A percentile compares a stretch with the other conserved stretches of the same genome.
Evolutionary conservation across 2,797 vertebrate genomes (phyloP).

Genomic region (Danio aesculapii): DNA sequence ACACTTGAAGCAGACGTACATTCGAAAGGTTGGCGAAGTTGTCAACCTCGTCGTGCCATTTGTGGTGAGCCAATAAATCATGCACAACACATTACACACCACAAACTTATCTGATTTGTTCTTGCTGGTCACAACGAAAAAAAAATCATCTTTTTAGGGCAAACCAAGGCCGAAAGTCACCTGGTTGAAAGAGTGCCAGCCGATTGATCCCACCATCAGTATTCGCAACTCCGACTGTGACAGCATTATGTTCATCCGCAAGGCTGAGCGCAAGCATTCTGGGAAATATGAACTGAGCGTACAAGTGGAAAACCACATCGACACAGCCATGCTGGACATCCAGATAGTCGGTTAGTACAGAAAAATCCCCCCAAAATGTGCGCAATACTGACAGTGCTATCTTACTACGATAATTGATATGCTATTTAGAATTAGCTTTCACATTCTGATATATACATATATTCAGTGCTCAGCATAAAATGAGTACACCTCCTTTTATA

Average conservation of each 20-base stretch:
- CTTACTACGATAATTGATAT: neutral
- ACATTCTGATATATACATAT: too few species aligned
- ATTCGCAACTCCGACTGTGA: slow-evolving; percentile 96
- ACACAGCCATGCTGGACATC: slow-evolving; percentile 90
- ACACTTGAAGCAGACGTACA: slow-evolving; percentile 95
- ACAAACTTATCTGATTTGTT: neutral
- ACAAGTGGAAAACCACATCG: slow-evolving; percentile 90
- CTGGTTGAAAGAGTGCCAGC: slow-evolving; percentile 89
- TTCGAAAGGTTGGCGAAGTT: slow-evolving; percentile 92
- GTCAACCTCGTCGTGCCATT: slow-evolving; percentile 98
- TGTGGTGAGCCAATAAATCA: slow-evolving; percentile 79
- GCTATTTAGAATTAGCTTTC: neutral
- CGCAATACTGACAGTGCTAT: neutral
- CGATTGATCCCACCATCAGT: slow-evolving; percentile 89
- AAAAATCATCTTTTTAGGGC: slow-evolving; percentile 78
- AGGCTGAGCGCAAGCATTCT: slow-evolving; percentile 93
- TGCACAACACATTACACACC: neutral
- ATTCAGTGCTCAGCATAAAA: too few species aligned
- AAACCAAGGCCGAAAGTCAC: slow-evolving; percentile 93
- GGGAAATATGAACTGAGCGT: slow-evolving; percentile 94
- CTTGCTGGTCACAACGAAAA: neutral
- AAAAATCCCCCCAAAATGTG: neutral
- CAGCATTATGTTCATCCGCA: slow-evolving; percentile 97
- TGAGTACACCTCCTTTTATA: too few species aligned
- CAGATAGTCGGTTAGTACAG: slow-evolving; percentile 90